Conservation (phyloP, 2,888 invertebrate species). For the Dione juno region DNA sequence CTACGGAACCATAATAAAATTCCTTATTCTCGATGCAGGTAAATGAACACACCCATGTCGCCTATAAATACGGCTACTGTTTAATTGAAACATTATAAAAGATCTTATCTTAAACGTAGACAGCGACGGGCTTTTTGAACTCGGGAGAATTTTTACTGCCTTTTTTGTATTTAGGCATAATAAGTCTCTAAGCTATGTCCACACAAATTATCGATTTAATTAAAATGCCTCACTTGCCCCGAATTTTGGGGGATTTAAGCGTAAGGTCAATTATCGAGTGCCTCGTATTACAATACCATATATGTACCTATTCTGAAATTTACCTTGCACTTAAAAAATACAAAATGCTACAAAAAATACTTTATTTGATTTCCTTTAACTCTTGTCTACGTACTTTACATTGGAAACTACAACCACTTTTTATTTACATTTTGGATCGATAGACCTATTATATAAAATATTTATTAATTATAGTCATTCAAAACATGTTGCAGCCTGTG, state of each 20-base stretch:
- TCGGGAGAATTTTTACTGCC: slow-evolving; percentile 45
- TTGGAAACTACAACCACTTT: no score
- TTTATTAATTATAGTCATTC: no score
- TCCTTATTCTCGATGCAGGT: slow-evolving; percentile 54
- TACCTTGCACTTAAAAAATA: not conserved
- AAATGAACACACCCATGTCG: slow-evolving; percentile 70
- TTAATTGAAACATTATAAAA: slow-evolving; percentile 82
- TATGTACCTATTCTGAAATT: not conserved
- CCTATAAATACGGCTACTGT: slow-evolving; percentile 81
- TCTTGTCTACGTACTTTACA: no score
- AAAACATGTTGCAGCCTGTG: no score
- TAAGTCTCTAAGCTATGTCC: slow-evolving; percentile 31
- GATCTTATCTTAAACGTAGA: slow-evolving; percentile 77
- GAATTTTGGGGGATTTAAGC: slow-evolving; percentile 10
- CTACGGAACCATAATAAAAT: slow-evolving; percentile 12
- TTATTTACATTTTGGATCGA: no score
- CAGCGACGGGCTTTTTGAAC: slow-evolving; percentile 63
- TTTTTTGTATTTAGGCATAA: slow-evolving; percentile 32
- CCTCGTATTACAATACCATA: not conserved
- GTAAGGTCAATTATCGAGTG: slow-evolving; percentile 8
- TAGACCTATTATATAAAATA: no score
- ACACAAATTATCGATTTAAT: slow-evolving; percentile 37
- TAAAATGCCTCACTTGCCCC: slow-evolving; percentile 26
- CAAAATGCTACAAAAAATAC: no score
- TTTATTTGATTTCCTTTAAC: no score